Evolutionary conservation across 2,113 vertebrate genomes (phyloP), one percentile per base, ranked within the genome.

Genomic region (Poicephalus meyeri): DNA sequence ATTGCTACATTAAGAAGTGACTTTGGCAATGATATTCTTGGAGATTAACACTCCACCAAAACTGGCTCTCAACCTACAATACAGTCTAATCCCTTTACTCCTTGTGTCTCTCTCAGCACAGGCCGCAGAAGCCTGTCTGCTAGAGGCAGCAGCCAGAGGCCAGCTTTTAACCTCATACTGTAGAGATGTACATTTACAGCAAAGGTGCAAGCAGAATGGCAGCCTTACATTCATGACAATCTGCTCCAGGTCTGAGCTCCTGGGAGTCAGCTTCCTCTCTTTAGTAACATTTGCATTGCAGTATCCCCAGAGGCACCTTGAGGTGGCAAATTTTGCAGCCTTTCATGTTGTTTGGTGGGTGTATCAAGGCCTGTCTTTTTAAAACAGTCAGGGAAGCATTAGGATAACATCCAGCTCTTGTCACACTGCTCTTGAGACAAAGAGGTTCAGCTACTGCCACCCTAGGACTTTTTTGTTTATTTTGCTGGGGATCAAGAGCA

Each of bases 11-110:
- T 93, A 90, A 95, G 89, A 74, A 96, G 50, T 83, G 81, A 94
- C 89, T 96, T 96, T 94, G 86, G 86, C 86, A 93, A 56, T 68
- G 76, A 95, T 88, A 71, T 52, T 74, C 76, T 31, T 81, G 29
- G 55, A 96, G 95, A 95, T 96, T 96, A 94, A 78, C 86, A 74
- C 92, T 93, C 61, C 44, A 91, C 65, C 79, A 84, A 95, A 90
- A 78, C 89, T 93, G 90, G 65, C 72, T 80, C 82, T 90, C 6
- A 16, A 93, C 26, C 69, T 84, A 33, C 55, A 91, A 33, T 44
- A 37, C 55, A 21, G 3, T 63, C 41, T 88, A 86, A 91, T 88
- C 47, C 55, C 19, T 82, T 91, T 65, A 46, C 53, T 94, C 68
- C 86, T 80, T 94, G 47, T 35, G 13, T 80, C 61, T 69, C 39